phyloP scores from a whole-genome alignment of 92 coral and sea anemone species.

The Epizoanthus fatuus region DNA sequence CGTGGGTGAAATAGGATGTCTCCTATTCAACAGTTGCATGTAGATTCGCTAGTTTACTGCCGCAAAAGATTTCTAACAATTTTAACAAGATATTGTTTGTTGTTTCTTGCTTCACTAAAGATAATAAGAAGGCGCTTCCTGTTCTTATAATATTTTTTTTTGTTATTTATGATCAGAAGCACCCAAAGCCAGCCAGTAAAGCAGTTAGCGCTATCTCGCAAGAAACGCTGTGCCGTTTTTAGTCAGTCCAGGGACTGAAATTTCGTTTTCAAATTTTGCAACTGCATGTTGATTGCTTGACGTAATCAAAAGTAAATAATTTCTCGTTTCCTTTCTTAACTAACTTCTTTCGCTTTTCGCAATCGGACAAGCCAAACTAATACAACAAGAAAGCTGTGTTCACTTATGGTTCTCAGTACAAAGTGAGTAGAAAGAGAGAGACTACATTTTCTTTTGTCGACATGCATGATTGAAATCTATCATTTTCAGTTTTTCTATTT shows the following conservation, averaged over 20 bases:
- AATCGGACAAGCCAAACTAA: background rate
- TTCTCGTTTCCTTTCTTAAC: background rate
- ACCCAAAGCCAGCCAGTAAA: background rate
- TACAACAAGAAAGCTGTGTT: background rate
- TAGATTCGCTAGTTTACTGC: conserved; percentile 7
- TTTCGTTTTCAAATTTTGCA: conserved; percentile 6
- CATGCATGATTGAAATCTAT: no score
- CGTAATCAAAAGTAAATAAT: background rate
- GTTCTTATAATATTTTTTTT: conserved; percentile 18
- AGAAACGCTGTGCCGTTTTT: background rate
- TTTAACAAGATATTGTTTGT: conserved; percentile 32
- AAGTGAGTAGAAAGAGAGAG: no score
- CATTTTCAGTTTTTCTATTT: no score
- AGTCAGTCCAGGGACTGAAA: background rate
- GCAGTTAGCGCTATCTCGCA: conserved; percentile 39
- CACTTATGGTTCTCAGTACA: background rate
- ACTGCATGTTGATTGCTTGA: background rate
- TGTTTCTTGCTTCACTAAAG: background rate
- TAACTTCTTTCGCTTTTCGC: background rate
- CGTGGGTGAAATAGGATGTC: background rate
- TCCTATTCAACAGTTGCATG: background rate
- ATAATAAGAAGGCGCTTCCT: conserved; percentile 30
- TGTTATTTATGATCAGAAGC: conserved; percentile 5
- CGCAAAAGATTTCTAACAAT: background rate
- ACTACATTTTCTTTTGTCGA: no score